A percentile compares a stretch with the other conserved stretches of the same genome.
phyloP scores from a whole-genome alignment of 2,113 vertebrate genomes.

The Excalfactoria chinensis region DNA sequence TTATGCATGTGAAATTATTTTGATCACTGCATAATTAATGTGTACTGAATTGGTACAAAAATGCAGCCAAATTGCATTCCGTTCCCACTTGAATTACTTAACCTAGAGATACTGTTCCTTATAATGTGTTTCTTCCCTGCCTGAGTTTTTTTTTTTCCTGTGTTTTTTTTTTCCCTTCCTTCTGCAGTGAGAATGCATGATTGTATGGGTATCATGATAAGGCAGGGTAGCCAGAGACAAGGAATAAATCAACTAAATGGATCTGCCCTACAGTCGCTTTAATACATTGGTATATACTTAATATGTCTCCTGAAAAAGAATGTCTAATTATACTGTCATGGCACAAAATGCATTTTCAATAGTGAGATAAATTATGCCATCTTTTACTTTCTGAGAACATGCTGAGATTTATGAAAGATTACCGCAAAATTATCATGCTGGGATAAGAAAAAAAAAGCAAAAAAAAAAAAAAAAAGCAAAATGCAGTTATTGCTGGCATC shows the following conservation, averaged over 20 bases:
- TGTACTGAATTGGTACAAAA: slow-evolving; percentile 34
- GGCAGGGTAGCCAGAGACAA: slow-evolving; percentile 57
- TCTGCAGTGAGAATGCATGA: not conserved
- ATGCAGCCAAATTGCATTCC: slow-evolving; percentile 37
- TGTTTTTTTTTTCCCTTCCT: not conserved
- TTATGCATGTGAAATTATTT: slow-evolving; percentile 76
- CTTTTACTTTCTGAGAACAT: slow-evolving; percentile 69
- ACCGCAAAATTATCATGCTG: slow-evolving; percentile 13
- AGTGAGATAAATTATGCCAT: slow-evolving; percentile 78
- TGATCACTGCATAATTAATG: slow-evolving; percentile 79
- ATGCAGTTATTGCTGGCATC: slow-evolving; percentile 34
- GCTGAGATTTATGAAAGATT: slow-evolving; percentile 57
- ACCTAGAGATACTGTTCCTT: not conserved
- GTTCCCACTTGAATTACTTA: slow-evolving; percentile 40
- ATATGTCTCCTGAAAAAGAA: slow-evolving; percentile 76
- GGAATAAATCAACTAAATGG: slow-evolving; percentile 74
- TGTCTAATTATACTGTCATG: slow-evolving; percentile 81
- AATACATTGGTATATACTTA: slow-evolving; percentile 76
- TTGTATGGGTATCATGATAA: slow-evolving; percentile 61
- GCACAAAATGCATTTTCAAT: slow-evolving; percentile 73
- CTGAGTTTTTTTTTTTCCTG: not conserved
- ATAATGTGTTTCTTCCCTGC: not conserved
- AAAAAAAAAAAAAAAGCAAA: slow-evolving; percentile 38
- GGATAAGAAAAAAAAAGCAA: slow-evolving; percentile 45
- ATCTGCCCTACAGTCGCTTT: slow-evolving; percentile 69